A percentile compares a stretch with the other conserved stretches of the same genome.
Conservation (phyloP, 2,888 invertebrate genomes). For the Iphiclides podalirius region DNA sequence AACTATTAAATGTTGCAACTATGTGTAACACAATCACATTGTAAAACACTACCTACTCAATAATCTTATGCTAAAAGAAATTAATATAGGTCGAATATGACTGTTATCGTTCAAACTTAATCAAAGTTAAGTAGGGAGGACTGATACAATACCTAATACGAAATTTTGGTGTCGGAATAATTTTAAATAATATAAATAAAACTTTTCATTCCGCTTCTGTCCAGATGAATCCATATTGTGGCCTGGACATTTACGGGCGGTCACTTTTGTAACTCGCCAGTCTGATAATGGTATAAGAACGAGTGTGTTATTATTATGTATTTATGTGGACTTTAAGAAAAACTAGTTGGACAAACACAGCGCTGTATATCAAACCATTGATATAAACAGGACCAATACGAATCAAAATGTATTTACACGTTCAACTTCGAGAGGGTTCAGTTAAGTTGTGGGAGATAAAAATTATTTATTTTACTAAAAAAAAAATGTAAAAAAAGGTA, state of each 20-base stretch:
- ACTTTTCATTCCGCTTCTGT: constrained; percentile 1
- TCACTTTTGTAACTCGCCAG: not conserved
- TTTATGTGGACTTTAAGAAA: constrained; percentile 15
- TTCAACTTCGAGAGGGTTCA: not conserved
- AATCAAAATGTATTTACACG: not conserved
- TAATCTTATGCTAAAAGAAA: no score
- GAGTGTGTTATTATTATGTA: constrained; percentile 2
- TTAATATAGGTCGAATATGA: no score
- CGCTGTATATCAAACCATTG: not conserved
- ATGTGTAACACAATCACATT: no score
- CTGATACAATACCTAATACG: no score
- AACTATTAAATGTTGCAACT: no score
- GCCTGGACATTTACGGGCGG: not conserved
- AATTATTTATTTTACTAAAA: no score
- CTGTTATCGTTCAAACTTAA: no score
- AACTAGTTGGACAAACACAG: constrained; percentile 11
- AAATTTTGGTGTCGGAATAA: no score
- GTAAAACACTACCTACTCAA: no score
- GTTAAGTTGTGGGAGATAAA: not conserved
- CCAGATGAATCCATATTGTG: constrained; percentile 1
- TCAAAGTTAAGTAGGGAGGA: no score
- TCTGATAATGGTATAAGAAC: not conserved
- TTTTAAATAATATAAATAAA: not conserved
- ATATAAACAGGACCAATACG: constrained; percentile 1
- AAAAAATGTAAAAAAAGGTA: no score